phyloP scores from a whole-genome alignment of 2,113 vertebrate species.

The Hemicordylus capensis region DNA sequence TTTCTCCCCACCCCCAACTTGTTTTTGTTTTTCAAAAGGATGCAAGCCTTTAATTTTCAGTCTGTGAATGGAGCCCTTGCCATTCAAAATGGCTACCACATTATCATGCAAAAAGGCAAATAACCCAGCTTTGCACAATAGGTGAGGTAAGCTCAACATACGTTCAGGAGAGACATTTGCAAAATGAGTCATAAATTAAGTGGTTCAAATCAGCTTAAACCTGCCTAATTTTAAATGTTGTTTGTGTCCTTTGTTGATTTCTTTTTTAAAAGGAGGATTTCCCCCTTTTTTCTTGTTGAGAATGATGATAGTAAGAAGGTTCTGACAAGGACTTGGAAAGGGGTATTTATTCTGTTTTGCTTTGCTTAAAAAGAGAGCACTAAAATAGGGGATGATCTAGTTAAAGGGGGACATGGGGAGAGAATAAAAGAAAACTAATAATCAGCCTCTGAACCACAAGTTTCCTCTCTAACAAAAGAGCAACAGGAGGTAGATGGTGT shows the following conservation, averaged over 20 bases:
- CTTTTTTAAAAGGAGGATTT: slow-evolving; percentile 54
- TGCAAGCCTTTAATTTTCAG: not conserved
- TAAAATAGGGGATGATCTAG: slow-evolving; percentile 66
- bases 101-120: slow-evolving; percentile 34
- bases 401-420: slow-evolving; percentile 56
- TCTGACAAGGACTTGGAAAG: slow-evolving; percentile 54
- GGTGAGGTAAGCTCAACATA: slow-evolving; percentile 38
- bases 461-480: slow-evolving; percentile 69
- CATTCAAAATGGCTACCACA: not conserved
- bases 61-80: slow-evolving; percentile 39
- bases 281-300: slow-evolving; percentile 2
- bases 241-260: slow-evolving; percentile 64
- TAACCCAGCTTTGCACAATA: slow-evolving; percentile 38
- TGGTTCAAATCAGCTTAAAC: slow-evolving; percentile 71
- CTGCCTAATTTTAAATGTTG: slow-evolving; percentile 65
- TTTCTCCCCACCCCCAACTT: slow-evolving; percentile 32
- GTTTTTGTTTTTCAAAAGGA: not conserved
- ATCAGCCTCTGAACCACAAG: slow-evolving; percentile 67
- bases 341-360: slow-evolving; percentile 70
- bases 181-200: slow-evolving; percentile 68
- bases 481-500: slow-evolving; percentile 58
- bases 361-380: slow-evolving; percentile 66
- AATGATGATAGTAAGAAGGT: slow-evolving; percentile 59
- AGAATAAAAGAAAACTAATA: slow-evolving; percentile 70
- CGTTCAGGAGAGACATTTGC: slow-evolving; percentile 47